These are phyloP conservation scores for Phycodurus eques DNA, from an alignment of 2,113 vertebrate genomes.

Conservation along the genomic window DNA sequence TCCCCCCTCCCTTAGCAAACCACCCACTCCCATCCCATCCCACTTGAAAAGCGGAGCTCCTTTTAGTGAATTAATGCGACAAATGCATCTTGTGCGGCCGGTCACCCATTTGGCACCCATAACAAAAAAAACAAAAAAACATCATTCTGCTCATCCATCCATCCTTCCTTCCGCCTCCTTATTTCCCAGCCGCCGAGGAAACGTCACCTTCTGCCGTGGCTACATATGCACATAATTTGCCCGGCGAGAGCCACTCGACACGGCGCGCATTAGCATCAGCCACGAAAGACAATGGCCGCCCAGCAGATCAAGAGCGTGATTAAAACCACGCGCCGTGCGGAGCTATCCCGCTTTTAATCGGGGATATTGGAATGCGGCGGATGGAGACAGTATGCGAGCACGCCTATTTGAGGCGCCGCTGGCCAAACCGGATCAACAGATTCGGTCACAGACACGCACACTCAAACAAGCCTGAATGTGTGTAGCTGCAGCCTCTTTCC, in stretches of 20 bases:
- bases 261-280: slow-evolving; percentile 43
- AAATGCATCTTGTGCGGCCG: slow-evolving; percentile 53
- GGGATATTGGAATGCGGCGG: slow-evolving; percentile 51
- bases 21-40: slow-evolving; percentile 31
- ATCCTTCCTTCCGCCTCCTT: slow-evolving; percentile 20
- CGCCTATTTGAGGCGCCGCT: slow-evolving; percentile 28
- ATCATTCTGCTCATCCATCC: slow-evolving; percentile 7
- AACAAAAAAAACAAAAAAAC: background rate
- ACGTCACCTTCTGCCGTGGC: slow-evolving; percentile 63
- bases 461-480: slow-evolving; percentile 7
- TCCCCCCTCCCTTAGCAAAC: background rate
- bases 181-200: slow-evolving; percentile 40
- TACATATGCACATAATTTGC: slow-evolving; percentile 71
- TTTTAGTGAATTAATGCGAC: slow-evolving; percentile 68
- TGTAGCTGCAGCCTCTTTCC: background rate
- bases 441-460: slow-evolving; percentile 23
- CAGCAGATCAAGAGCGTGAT: slow-evolving; percentile 67
- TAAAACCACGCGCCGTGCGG: slow-evolving; percentile 55
- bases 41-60: slow-evolving; percentile 40
- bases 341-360: slow-evolving; percentile 44
- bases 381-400: background rate
- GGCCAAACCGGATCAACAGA: slow-evolving; percentile 41
- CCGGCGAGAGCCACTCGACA: slow-evolving; percentile 65
- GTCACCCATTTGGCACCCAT: slow-evolving; percentile 61
- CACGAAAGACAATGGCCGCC: slow-evolving; percentile 62